Conservation (phyloP, 2,113 vertebrate genomes). For the Haliaeetus leucogaster region DNA sequence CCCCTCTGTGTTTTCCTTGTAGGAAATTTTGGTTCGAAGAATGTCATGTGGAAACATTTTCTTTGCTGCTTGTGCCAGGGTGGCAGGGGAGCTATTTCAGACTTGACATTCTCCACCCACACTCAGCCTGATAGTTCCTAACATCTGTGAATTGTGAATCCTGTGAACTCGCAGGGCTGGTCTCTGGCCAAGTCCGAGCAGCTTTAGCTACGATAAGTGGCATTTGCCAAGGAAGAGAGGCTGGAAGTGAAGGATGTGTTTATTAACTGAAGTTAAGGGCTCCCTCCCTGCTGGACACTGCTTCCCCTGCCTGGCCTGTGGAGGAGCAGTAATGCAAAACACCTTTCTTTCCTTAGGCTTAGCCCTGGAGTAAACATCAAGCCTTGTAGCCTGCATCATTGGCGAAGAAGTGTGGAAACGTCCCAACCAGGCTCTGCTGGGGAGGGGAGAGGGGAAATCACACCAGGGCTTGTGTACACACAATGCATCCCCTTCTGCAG, state of each 20-base stretch:
- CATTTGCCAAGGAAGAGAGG: slow-evolving; percentile 37
- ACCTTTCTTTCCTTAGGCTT: not conserved
- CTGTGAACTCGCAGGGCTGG: slow-evolving; percentile 67
- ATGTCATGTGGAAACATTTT: slow-evolving; percentile 74
- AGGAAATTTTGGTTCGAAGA: slow-evolving; percentile 66
- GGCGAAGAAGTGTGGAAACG: not conserved
- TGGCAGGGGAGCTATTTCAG: slow-evolving; percentile 83
- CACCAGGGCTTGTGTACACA: not conserved
- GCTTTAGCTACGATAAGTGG: slow-evolving; percentile 51
- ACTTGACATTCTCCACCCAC: slow-evolving; percentile 81
- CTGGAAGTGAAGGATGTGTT: slow-evolving; percentile 57
- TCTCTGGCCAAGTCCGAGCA: slow-evolving; percentile 68
- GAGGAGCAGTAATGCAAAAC: not conserved
- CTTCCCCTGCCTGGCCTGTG: not conserved
- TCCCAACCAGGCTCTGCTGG: not conserved
- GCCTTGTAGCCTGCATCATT: not conserved
- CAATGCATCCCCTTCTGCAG: not conserved
- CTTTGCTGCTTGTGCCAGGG: slow-evolving; percentile 72
- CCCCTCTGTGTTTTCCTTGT: slow-evolving; percentile 44
- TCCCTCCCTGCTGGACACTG: not conserved
- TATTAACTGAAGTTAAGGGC: slow-evolving; percentile 22
- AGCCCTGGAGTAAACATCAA: not conserved
- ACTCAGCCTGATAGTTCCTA: slow-evolving; percentile 75
- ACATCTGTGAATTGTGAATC: slow-evolving; percentile 88
- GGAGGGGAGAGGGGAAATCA: not conserved